These are phyloP conservation scores for Torymus texanus DNA, from an alignment of 2,888 invertebrate genomes.

Conservation along the genomic window DNA sequence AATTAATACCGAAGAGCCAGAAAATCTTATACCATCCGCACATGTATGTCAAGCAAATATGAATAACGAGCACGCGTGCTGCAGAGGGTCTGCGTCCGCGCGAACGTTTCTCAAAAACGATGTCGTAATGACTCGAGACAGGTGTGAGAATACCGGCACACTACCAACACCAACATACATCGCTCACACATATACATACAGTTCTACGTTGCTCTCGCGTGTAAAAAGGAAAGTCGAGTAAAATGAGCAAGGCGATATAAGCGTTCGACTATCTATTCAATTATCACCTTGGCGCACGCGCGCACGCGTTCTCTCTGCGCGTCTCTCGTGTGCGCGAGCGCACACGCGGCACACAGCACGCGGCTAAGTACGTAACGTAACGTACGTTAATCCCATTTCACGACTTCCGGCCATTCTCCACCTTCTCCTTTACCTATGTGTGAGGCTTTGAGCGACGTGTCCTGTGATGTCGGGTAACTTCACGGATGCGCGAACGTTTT, in stretches of 20 bases:
- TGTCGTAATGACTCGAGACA: conserved; percentile 17
- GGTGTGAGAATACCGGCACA: background rate
- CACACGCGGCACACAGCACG: conserved; percentile 50
- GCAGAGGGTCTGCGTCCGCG: background rate
- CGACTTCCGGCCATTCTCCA: conserved; percentile 74
- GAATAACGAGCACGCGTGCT: background rate
- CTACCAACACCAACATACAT: too few relatives aligned
- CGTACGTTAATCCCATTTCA: conserved; percentile 73
- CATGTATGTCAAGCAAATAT: background rate
- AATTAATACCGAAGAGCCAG: too few relatives aligned
- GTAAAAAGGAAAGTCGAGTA: conserved; percentile 24
- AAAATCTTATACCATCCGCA: too few relatives aligned
- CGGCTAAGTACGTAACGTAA: conserved; percentile 61
- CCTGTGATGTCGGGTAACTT: conserved; percentile 72
- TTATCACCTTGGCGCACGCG: conserved; percentile 69
- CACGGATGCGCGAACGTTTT: conserved; percentile 66
- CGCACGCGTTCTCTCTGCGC: conserved; percentile 62
- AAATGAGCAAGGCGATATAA: conserved; percentile 50
- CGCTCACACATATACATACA: too few relatives aligned
- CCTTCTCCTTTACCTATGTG: too few relatives aligned
- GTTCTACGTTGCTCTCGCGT: background rate
- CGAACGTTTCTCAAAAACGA: background rate
- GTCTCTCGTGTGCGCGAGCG: too few relatives aligned
- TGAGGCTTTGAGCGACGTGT: conserved; percentile 72
- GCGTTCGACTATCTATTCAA: conserved; percentile 72